Percentiles rank a stretch among this genome's conserved stretches.
phyloP scores from a whole-genome alignment of 2,797 vertebrate genomes.

The Liparis tanakae region DNA sequence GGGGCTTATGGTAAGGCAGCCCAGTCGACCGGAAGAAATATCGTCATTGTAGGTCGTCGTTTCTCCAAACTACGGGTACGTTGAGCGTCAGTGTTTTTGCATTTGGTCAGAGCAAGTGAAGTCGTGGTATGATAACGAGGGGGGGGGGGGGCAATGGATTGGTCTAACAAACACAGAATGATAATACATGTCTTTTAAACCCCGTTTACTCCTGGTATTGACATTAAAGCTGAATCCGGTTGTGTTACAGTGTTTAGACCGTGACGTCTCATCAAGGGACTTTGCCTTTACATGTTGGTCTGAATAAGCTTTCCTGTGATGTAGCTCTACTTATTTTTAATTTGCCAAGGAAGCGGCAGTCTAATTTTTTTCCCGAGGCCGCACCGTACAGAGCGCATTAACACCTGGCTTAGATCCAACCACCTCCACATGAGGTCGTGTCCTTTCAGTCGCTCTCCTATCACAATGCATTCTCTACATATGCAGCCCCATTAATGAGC shows the following conservation, averaged over 20 bases:
- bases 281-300: neutral
- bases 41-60: neutral
- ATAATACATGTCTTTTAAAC: neutral
- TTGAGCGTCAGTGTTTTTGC: neutral
- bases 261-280: neutral
- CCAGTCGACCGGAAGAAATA: neutral
- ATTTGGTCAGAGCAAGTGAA: neutral
- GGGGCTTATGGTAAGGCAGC: neutral
- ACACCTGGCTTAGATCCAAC: constrained; percentile 22
- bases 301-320: constrained; percentile 6
- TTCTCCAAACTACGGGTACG: neutral
- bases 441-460: neutral
- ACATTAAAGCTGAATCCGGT: neutral
- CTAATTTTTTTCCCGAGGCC: neutral
- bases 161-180: neutral
- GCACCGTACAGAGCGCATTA: constrained; percentile 8
- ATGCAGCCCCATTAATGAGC: constrained; percentile 11
- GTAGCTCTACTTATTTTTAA: neutral
- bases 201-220: neutral
- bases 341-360: neutral
- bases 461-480: neutral
- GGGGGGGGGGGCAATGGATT: too few species aligned
- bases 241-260: neutral
- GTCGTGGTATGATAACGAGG: neutral
- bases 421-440: constrained; percentile 14